phyloP scores from a whole-genome alignment of 2,113 vertebrate genomes.

The Bombycilla garrulus region DNA sequence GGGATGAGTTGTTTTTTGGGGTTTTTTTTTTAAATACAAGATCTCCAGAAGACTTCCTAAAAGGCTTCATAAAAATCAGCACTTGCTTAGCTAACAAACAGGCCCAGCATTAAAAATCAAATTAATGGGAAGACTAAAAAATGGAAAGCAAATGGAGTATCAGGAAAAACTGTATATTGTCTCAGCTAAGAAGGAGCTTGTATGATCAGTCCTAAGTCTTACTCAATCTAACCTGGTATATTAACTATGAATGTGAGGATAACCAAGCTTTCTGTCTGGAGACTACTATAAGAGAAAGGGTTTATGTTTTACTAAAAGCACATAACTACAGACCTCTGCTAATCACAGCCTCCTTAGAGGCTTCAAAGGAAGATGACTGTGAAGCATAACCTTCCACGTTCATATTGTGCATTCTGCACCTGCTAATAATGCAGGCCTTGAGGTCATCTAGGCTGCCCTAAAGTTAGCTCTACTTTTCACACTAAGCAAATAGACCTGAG shows the following conservation, averaged over 20 bases:
- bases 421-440: neutral
- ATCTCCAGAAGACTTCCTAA: neutral
- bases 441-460: neutral
- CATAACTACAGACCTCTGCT: neutral
- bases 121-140: neutral
- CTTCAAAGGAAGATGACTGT: neutral
- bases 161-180: neutral
- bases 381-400: neutral
- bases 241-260: neutral
- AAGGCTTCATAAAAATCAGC: neutral
- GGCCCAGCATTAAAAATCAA: neutral
- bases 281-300: neutral
- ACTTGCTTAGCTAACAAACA: neutral
- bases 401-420: rapidly evolving
- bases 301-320: neutral
- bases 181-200: neutral
- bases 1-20: neutral
- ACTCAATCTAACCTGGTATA: neutral
- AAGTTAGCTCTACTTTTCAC: neutral
- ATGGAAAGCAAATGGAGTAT: neutral
- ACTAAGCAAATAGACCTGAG: neutral
- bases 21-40: neutral
- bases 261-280: neutral
- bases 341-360: neutral
- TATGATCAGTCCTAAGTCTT: neutral